A percentile compares a stretch with the other conserved stretches of the same genome.
Conservation (phyloP, 2,113 vertebrate species). For the Coregonus clupeaformis region DNA sequence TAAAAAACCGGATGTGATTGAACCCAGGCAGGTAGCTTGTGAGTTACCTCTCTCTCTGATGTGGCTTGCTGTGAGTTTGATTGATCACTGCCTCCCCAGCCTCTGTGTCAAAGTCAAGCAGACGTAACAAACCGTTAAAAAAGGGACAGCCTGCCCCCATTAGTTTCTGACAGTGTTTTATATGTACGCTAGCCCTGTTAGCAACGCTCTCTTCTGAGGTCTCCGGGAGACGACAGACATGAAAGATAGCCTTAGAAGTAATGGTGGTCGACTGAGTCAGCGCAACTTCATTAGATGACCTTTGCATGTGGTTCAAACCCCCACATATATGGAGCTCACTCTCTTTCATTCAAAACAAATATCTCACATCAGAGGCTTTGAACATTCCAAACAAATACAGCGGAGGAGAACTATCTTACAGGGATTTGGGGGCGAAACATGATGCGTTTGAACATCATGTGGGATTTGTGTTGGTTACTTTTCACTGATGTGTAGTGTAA, state of each 20-base stretch:
- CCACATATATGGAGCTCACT: neutral
- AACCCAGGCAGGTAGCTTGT: conserved; percentile 1
- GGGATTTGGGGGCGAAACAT: neutral
- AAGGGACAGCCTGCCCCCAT: neutral
- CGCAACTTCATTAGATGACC: neutral
- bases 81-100: conserved; percentile 25
- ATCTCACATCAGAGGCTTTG: neutral
- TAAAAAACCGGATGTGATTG: conserved; percentile 1
- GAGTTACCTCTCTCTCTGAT: conserved; percentile 13
- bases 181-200: neutral
- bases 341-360: neutral
- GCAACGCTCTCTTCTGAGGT: neutral
- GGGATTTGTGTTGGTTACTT: neutral
- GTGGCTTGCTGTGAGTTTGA: conserved; percentile 23
- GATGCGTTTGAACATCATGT: neutral
- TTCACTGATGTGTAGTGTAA: conserved; percentile 6
- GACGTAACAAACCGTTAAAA: neutral
- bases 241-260: neutral
- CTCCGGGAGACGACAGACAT: neutral
- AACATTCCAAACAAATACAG: conserved; percentile 2
- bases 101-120: conserved; percentile 23
- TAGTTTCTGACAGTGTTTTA: neutral
- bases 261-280: neutral
- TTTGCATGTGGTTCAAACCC: neutral
- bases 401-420: neutral